Evolutionary conservation across 2,888 invertebrate species (phyloP).

Genomic region (Heteropelma amictum): DNA sequence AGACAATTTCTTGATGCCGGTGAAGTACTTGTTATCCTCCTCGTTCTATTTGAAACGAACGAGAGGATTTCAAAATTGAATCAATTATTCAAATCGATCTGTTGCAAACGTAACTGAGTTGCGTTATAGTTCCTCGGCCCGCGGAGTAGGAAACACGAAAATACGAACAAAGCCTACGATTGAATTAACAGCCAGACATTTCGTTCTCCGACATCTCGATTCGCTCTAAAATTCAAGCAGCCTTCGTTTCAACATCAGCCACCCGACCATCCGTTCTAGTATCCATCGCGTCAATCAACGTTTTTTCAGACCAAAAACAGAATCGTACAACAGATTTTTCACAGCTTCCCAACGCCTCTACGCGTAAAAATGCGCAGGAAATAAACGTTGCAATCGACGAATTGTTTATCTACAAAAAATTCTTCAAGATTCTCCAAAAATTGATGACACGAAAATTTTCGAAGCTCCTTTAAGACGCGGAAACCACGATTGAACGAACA

Average conservation of each 20-base stretch:
- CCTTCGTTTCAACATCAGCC: constrained; percentile 9
- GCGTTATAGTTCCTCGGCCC: neutral
- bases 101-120: constrained; percentile 29
- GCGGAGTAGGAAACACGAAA: constrained; percentile 1
- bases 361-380: too few relatives aligned
- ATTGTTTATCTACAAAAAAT: too few relatives aligned
- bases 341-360: neutral
- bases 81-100: constrained; percentile 45
- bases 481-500: too few relatives aligned
- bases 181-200: constrained; percentile 34
- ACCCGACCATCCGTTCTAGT: too few relatives aligned
- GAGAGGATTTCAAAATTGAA: constrained; percentile 21
- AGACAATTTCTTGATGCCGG: constrained; percentile 14
- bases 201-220: constrained; percentile 13
- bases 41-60: constrained; percentile 1
- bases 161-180: constrained; percentile 27
- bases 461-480: too few relatives aligned
- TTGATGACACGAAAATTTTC: too few relatives aligned
- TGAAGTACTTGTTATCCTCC: neutral
- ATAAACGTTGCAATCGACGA: too few relatives aligned
- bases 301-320: too few relatives aligned
- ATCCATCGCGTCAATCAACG: constrained; percentile 8
- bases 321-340: neutral
- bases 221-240: constrained; percentile 18
- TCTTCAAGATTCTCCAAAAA: too few relatives aligned